A percentile compares a stretch with the other conserved stretches of the same genome.
Evolutionary conservation across 2,113 vertebrate species (phyloP).

Genomic region (Epinephelus cyanopodus): DNA sequence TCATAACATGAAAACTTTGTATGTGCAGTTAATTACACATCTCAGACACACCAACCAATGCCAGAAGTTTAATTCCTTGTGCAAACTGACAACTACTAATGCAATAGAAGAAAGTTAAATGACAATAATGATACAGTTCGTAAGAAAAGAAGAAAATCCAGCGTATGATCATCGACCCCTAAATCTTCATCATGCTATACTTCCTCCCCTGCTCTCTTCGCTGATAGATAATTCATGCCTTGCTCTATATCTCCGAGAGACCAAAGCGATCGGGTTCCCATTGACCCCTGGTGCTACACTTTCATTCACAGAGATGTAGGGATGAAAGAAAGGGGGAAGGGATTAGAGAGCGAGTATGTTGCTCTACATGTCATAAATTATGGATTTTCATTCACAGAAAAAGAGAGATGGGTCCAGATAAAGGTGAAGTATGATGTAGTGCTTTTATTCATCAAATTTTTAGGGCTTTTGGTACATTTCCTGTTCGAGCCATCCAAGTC

Average conservation of each 20-base stretch:
- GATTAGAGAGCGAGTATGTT: neutral
- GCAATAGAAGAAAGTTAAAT: neutral
- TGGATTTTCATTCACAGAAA: conserved; percentile 67
- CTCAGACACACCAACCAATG: neutral
- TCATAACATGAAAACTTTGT: neutral
- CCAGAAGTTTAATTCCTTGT: neutral
- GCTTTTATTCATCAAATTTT: neutral
- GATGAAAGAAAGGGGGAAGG: conserved; percentile 21
- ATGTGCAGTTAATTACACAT: neutral
- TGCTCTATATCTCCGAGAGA: conserved; percentile 18
- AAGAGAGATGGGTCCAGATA: neutral
- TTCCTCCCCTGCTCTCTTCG: neutral
- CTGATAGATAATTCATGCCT: conserved; percentile 66
- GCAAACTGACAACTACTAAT: neutral
- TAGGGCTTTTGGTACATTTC: conserved; percentile 1
- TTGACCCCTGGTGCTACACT: conserved; percentile 35
- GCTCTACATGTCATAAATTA: conserved; percentile 58
- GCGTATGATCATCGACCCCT: neutral
- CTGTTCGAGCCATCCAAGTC: neutral
- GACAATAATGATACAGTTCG: neutral
- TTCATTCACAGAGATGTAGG: conserved; percentile 62
- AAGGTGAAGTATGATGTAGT: neutral
- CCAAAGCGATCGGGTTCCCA: conserved; percentile 51
- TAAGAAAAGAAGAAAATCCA: no score
- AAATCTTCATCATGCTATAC: neutral